Evolutionary conservation across 2,888 invertebrate genomes (phyloP), one percentile per base, ranked within the genome.

Genomic region (Andrena marginata): DNA sequence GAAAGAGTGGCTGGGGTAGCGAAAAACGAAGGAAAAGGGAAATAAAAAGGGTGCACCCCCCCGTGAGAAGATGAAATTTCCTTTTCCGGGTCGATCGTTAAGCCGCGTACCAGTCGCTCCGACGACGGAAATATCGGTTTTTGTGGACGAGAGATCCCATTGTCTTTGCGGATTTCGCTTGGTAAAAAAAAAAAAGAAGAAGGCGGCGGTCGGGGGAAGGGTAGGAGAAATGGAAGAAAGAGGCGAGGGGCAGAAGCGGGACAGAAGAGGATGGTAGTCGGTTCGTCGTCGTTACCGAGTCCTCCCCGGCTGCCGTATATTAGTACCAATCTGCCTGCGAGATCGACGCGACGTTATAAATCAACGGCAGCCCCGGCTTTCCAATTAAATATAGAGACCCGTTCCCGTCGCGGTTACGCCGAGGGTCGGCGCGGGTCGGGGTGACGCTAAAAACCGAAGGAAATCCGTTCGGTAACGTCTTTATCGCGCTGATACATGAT

Each of bases 21-120:
- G 70, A 64, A 74, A 67, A 59, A 71, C 23, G 33, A 70, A 64
- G 29, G 82, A 72, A 35, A 62, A 49, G 29, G 23, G 68, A 49
- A 69, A 23, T 63, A 80, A 65, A 83, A 86, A 75, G 77, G 63
- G 75, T 54, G 75, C 65, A 70, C 68, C 51, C 48, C 48, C 51
- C 67, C 77, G 84, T 67, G 84, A 77, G 80, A 82, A 89, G 88
- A 89, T 89, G 82, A 89, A 88, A 89, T 89, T 88, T 89, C 84
- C 86, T 86, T 77, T 85, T 80, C 82, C 73, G 82, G 83, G 64
- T 82, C 76, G 87, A 80, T 89, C 85, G 89, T 89, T 87, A 88
- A 87, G 84, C 78, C 73, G 72, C 79, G 72, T 79, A 79, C 56
- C 71, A 77, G 77, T 75, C 67, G 76, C 62, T 68, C 67, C 23